A percentile compares a stretch with the other conserved stretches of the same genome.
Evolutionary conservation across 2,888 invertebrate genomes (phyloP).

Genomic region (Drosophila robusta): DNA sequence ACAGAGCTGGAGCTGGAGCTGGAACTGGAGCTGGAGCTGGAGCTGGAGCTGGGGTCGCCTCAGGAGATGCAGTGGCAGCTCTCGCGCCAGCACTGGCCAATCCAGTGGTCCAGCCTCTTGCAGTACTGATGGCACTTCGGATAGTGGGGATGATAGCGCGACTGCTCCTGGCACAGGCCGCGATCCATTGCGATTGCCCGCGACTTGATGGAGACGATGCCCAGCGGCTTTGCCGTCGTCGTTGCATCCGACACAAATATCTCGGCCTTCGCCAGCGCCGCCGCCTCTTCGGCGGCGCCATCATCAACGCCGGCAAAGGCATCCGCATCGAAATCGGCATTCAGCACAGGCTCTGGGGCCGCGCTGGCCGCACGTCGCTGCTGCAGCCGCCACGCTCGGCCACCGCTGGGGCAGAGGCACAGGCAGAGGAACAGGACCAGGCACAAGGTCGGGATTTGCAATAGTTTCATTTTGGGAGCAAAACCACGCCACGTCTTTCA

Average conservation of each 20-base stretch:
- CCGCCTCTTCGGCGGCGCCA: too few species aligned
- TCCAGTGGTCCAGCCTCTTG: constrained; percentile 80
- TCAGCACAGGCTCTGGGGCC: constrained; percentile 2
- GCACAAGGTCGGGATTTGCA: constrained; percentile 14
- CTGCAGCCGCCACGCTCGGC: constrained; percentile 13
- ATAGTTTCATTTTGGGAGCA: constrained; percentile 15
- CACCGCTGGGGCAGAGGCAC: constrained; percentile 7
- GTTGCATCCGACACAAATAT: constrained; percentile 33
- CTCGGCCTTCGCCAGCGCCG: not conserved
- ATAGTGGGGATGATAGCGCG: constrained; percentile 81
- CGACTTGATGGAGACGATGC: constrained; percentile 78
- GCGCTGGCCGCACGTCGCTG: constrained; percentile 43
- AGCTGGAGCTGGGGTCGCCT: not conserved
- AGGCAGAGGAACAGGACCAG: constrained; percentile 22
- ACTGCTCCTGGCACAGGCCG: constrained; percentile 72
- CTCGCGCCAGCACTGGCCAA: constrained; percentile 82
- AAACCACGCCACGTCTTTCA: not conserved
- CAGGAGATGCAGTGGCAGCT: constrained; percentile 83
- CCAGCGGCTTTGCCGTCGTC: constrained; percentile 40
- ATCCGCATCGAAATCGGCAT: constrained; percentile 1
- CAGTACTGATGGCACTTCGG: constrained; percentile 83
- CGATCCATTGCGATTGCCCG: constrained; percentile 80
- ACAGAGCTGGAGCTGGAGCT: not conserved
- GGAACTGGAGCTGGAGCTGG: not conserved
- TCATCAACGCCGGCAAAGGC: not conserved